These are phyloP conservation scores for Notiomystis cincta DNA, from an alignment of 2,113 vertebrate species.

Conservation along the genomic window DNA sequence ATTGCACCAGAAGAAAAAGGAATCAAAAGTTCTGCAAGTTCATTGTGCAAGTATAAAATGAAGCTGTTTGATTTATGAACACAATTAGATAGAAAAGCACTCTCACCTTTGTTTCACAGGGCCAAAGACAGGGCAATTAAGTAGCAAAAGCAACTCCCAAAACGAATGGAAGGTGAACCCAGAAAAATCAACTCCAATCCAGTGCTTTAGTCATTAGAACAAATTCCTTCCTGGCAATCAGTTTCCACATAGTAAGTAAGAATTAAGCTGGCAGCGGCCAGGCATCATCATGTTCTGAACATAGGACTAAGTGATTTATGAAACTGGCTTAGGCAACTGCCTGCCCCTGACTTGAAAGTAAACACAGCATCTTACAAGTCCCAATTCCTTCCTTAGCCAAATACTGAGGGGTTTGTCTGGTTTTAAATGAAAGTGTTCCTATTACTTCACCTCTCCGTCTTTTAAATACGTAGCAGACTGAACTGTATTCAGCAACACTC, in stretches of 20 bases:
- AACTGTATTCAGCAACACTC: constrained; percentile 88
- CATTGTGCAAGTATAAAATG: background rate
- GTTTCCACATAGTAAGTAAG: background rate
- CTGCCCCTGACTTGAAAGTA: background rate
- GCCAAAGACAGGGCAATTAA: background rate
- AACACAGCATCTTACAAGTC: background rate
- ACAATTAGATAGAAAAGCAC: background rate
- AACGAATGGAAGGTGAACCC: background rate
- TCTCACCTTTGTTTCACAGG: background rate
- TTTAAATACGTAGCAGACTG: constrained; percentile 84
- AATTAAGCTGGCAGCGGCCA: background rate
- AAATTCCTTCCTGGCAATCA: background rate
- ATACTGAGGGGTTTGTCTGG: background rate
- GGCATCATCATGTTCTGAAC: background rate
- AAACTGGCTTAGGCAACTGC: background rate
- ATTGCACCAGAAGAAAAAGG: background rate
- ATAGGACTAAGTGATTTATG: background rate
- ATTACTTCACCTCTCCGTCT: constrained; percentile 81
- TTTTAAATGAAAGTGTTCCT: background rate
- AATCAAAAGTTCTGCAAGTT: background rate
- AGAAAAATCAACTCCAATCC: background rate
- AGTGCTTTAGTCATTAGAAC: background rate
- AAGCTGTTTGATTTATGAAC: background rate
- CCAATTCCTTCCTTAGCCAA: background rate
- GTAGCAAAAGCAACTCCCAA: background rate